A percentile compares a stretch with the other conserved stretches of the same genome.
These are phyloP conservation scores for Xerus inauris DNA, from an alignment of 2,113 vertebrate species.

Conservation along the genomic window DNA sequence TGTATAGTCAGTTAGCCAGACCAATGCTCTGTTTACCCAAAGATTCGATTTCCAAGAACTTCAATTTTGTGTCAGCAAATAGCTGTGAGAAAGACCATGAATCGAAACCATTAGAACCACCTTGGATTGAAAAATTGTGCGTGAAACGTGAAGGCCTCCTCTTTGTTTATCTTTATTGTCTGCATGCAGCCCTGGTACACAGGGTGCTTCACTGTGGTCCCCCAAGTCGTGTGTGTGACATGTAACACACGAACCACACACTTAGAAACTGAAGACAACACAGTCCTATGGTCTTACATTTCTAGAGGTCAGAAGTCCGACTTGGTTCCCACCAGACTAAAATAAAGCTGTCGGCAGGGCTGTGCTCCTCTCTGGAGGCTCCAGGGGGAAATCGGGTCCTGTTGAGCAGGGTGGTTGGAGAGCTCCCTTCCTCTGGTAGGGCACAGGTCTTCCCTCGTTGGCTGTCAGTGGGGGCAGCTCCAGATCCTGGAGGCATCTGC, in stretches of 20 bases:
- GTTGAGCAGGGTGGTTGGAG: fast-evolving
- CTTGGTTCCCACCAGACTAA: fast-evolving
- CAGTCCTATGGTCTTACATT: fast-evolving
- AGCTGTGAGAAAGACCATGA: background rate
- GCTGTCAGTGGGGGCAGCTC: background rate
- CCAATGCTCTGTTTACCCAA: background rate
- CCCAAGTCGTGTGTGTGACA: too few species aligned
- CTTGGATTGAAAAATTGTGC: background rate
- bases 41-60: background rate
- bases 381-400: background rate
- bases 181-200: fast-evolving
- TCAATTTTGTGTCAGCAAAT: background rate
- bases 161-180: background rate
- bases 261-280: background rate
- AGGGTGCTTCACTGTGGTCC: fast-evolving
- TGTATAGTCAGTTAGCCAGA: background rate
- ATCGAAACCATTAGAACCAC: background rate
- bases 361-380: too few species aligned
- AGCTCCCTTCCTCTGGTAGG: background rate
- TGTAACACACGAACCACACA: background rate
- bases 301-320: background rate
- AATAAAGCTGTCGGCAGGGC: background rate
- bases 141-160: background rate
- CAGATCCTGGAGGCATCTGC: fast-evolving
- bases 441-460: background rate